Base-by-base conservation (phyloP, 2,888 invertebrate species). In the Drosophila heteroneura region DNA sequence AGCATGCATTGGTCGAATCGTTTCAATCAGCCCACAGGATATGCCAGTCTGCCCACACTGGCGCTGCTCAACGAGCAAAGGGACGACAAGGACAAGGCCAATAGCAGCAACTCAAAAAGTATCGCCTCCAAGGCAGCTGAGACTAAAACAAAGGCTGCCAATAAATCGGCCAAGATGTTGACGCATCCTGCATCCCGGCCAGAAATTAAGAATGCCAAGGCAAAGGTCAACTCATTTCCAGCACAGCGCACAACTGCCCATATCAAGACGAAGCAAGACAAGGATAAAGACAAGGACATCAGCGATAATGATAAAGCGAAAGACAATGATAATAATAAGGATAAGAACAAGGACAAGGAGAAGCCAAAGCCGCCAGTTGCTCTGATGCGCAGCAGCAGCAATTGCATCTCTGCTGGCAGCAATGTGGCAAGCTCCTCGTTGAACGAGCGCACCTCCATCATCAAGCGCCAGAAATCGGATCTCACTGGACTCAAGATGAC, bases 1-100 rank as follows among this genome's bases (percentile, higher is more conserved):
- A 96, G 96, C 91, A 95, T 95, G 22, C 95, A 96, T 78, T 96
- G 96, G 96, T 94, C 96, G 0, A 96, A 96, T 75, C 95, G 97
- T 72, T 97, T 97, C 89, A 95, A 97, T 88, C 96, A 97, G 91
- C 97, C 97, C 0, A 97, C 97, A 3, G 97, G 97, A 0, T 97
- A 97, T 1, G 96, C 96, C 0, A 97, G 97, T 76, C 92, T 97
- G 61, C 97, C 97, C 1, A 96, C 97, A 0, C 92, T 97, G 53
- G 96, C 93, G 4, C 75, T 92, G 74, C 64, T 94, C 73, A 92
- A 92, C 49, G 94, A 93, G 49, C 92, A 93, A 47, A 73, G 78
- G 39, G 91, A 94, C 89, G 92, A 91, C 47, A 91, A 94, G 88
- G 92, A 91, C 16, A 80, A 75, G 22, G 39, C 39, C 2, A 41